Evolutionary conservation across 2,888 invertebrate species (phyloP).

Genomic region (Lacanobia oleracea): DNA sequence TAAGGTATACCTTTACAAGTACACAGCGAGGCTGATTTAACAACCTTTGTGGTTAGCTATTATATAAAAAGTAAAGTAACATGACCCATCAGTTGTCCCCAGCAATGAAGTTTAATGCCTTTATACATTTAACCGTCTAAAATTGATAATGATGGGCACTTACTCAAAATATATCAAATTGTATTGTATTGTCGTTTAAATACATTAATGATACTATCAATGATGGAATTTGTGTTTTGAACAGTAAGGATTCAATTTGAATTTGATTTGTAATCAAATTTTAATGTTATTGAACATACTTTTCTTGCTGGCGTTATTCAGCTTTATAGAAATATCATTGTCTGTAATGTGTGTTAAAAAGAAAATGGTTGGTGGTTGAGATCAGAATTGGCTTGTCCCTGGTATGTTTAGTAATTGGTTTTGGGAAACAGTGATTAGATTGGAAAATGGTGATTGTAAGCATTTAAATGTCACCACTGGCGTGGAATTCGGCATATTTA

Average conservation of each 20-base stretch:
- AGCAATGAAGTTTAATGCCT: conserved; percentile 4
- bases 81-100: conserved; percentile 9
- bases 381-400: neutral
- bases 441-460: conserved; percentile 1
- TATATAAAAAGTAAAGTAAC: neutral
- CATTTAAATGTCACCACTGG: conserved; percentile 27
- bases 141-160: conserved; percentile 3
- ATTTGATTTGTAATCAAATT: neutral
- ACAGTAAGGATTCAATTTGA: neutral
- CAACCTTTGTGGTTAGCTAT: neutral
- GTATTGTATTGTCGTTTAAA: no score
- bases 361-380: neutral
- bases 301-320: neutral
- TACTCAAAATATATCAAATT: no score
- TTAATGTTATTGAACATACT: neutral
- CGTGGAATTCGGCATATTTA: conserved; percentile 4
- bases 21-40: neutral
- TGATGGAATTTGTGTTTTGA: conserved; percentile 16
- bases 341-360: neutral
- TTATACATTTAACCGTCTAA: neutral
- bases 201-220: no score
- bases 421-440: conserved; percentile 1
- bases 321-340: conserved; percentile 17
- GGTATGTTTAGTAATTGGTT: neutral
- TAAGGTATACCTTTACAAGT: conserved; percentile 3